Conservation (phyloP, 2,113 vertebrate genomes). For the Ammodytes dubius region DNA sequence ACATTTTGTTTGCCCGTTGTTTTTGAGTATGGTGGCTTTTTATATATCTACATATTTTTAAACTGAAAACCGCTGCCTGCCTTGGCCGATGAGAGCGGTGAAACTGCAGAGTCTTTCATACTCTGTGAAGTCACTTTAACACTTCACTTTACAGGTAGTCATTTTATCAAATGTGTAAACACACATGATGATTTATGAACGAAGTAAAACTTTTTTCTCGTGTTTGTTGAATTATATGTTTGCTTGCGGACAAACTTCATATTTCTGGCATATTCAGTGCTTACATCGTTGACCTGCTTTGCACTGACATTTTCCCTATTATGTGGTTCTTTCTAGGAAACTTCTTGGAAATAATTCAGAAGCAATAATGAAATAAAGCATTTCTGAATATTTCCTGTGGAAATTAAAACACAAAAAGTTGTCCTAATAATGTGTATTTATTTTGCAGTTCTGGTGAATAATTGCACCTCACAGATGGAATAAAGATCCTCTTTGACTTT, state of each 20-base stretch:
- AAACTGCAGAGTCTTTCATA: neutral
- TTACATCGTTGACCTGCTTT: too few relatives aligned
- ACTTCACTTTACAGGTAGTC: neutral
- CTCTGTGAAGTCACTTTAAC: neutral
- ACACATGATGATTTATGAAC: neutral
- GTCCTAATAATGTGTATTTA: neutral
- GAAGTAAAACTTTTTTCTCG: neutral
- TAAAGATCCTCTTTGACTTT: constrained; percentile 4
- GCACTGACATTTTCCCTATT: neutral
- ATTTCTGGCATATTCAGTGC: neutral
- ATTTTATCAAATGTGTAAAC: too few relatives aligned
- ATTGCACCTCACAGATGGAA: neutral
- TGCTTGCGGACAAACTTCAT: neutral
- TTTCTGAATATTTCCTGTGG: constrained; percentile 2
- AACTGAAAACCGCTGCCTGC: neutral
- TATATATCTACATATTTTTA: neutral
- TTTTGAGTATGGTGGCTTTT: neutral
- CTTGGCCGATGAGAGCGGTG: neutral
- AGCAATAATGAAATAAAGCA: neutral
- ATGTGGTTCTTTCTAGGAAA: neutral
- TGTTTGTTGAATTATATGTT: neutral
- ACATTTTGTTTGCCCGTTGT: neutral
- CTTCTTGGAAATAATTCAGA: neutral
- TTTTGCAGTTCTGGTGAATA: neutral
- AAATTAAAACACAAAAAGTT: neutral